Evolutionary conservation across 2,888 invertebrate species (phyloP).

Genomic region (Tortrix viridana): DNA sequence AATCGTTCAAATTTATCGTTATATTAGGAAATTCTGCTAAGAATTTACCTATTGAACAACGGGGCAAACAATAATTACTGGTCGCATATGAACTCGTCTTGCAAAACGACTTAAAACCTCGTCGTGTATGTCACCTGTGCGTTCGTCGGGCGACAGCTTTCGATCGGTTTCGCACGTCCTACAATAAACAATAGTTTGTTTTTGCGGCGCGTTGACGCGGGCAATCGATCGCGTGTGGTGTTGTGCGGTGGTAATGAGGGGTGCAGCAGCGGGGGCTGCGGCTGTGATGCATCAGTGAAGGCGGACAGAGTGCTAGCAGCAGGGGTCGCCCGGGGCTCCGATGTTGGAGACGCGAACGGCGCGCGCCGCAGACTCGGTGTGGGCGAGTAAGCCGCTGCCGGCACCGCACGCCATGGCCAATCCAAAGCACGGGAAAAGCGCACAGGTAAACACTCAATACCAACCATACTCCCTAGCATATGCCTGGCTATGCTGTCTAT

Average conservation of each 20-base stretch:
- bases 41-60: slow-evolving; percentile 42
- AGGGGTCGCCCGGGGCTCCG: slow-evolving; percentile 75
- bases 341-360: slow-evolving; percentile 90
- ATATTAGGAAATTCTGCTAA: slow-evolving; percentile 55
- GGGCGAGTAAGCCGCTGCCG: slow-evolving; percentile 86
- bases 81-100: slow-evolving; percentile 25
- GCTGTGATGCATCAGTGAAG: slow-evolving; percentile 70
- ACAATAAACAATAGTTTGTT: slow-evolving; percentile 65
- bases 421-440: slow-evolving; percentile 87
- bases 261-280: slow-evolving; percentile 58
- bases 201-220: slow-evolving; percentile 41
- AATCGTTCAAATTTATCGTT: slow-evolving; percentile 56
- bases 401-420: slow-evolving; percentile 84
- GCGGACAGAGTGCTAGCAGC: slow-evolving; percentile 54
- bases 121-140: slow-evolving; percentile 56
- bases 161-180: slow-evolving; percentile 68
- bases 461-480: background rate
- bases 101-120: slow-evolving; percentile 33
- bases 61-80: slow-evolving; percentile 23
- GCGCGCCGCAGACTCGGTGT: slow-evolving; percentile 89
- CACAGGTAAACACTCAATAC: slow-evolving; percentile 75
- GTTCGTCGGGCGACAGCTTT: slow-evolving; percentile 61
- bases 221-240: slow-evolving; percentile 47
- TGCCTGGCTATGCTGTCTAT: background rate
- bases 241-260: slow-evolving; percentile 57